Percentiles rank a stretch among this genome's conserved stretches.
These are phyloP conservation scores for Atractosteus spatula DNA, from an alignment of 2,113 vertebrate species.

Conservation along the genomic window DNA sequence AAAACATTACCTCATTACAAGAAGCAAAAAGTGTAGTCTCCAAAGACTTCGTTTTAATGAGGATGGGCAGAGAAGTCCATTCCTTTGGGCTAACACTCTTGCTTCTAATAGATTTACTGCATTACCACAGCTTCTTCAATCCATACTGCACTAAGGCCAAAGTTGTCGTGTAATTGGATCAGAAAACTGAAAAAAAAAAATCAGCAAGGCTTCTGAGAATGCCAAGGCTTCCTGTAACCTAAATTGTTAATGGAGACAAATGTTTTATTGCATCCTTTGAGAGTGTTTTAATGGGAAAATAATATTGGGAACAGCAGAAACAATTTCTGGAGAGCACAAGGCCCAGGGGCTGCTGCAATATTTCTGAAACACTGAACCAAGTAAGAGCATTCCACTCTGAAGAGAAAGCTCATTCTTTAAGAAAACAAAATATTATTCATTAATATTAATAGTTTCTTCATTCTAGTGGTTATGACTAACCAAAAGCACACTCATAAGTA, in stretches of 20 bases:
- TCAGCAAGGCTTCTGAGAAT: conserved; percentile 47
- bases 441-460: too few relatives aligned
- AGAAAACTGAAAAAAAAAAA: conserved; percentile 41
- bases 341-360: conserved; percentile 23
- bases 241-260: conserved; percentile 73
- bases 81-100: neutral
- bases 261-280: conserved; percentile 63
- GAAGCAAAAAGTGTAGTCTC: neutral
- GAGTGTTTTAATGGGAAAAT: conserved; percentile 56
- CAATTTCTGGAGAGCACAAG: conserved; percentile 20
- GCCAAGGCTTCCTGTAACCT: conserved; percentile 54
- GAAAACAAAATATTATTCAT: too few relatives aligned
- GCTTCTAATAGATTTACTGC: neutral
- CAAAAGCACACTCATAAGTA: too few relatives aligned
- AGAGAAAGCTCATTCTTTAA: too few relatives aligned
- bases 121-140: conserved; percentile 8
- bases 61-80: neutral
- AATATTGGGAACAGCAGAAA: conserved; percentile 37
- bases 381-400: too few relatives aligned
- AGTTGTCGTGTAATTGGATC: conserved; percentile 53
- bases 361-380: too few relatives aligned
- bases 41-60: neutral
- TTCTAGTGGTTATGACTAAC: too few relatives aligned
- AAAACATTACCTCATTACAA: too few relatives aligned
- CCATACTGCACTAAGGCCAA: conserved; percentile 18